Percentiles rank a stretch among this genome's conserved stretches.
Evolutionary conservation across 1,140 invertebrate genomes (phyloP).

Genomic region (Acromyrmex echinatior): DNA sequence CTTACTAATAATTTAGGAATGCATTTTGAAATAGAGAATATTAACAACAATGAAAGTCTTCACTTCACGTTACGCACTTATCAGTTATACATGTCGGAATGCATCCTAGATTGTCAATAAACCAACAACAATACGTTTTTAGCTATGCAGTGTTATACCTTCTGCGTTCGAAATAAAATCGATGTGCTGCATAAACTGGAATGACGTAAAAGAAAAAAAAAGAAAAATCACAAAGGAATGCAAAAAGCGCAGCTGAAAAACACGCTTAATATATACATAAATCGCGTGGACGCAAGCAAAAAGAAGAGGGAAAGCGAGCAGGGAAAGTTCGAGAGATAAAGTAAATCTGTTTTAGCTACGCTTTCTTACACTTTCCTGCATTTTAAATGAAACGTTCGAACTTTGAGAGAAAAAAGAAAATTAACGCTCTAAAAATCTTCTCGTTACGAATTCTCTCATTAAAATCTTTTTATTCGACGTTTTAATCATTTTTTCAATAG

Average conservation of each 20-base stretch:
- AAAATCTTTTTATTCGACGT: slow-evolving; percentile 87
- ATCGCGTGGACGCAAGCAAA: not conserved
- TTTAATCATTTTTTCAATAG: slow-evolving; percentile 89
- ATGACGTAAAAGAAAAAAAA: not conserved
- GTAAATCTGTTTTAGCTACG: slow-evolving; percentile 33
- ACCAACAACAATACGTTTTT: not conserved
- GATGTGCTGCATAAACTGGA: not conserved
- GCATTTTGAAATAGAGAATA: not conserved
- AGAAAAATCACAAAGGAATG: not conserved
- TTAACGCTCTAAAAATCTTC: not conserved
- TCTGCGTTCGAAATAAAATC: not conserved
- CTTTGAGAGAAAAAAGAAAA: not conserved
- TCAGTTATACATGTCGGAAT: not conserved
- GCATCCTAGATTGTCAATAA: not conserved
- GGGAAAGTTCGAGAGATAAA: slow-evolving; percentile 18
- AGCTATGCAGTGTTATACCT: not conserved
- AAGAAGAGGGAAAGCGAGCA: not conserved
- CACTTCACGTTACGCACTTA: not conserved
- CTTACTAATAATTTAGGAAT: not conserved
- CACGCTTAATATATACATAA: not conserved
- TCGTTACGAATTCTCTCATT: not conserved
- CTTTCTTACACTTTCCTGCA: slow-evolving; percentile 37
- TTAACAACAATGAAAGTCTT: not conserved
- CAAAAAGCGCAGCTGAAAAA: slow-evolving; percentile 12
- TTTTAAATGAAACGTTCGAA: not conserved